Conservation (phyloP, 2,797 vertebrate species). For the Helarctos malayanus region DNA sequence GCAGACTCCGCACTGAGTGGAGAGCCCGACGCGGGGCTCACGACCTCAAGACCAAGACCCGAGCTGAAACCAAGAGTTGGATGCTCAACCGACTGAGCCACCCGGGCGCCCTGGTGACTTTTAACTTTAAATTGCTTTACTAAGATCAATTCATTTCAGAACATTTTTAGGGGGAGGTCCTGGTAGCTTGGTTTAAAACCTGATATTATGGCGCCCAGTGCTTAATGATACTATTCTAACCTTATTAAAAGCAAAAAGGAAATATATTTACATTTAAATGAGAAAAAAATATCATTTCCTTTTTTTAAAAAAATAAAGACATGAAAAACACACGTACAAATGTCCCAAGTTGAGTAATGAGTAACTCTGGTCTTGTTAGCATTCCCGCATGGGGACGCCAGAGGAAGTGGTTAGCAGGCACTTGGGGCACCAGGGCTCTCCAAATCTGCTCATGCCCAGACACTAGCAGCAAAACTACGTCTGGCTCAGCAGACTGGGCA, state of each 20-base stretch:
- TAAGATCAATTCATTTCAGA: neutral
- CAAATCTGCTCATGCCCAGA: neutral
- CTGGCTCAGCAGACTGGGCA: neutral
- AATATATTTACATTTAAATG: neutral
- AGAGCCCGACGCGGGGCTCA: neutral
- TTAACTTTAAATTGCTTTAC: neutral
- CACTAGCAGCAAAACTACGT: neutral
- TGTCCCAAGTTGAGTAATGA: neutral
- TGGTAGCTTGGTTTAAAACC: neutral
- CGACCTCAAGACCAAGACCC: neutral
- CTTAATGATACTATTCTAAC: conserved; percentile 24
- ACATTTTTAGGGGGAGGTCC: neutral
- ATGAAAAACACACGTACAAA: neutral
- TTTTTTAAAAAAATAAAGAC: neutral
- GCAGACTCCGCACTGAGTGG: neutral
- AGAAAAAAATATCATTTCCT: neutral
- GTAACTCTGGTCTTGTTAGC: rapidly evolving
- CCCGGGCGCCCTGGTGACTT: rapidly evolving
- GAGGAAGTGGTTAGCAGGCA: neutral
- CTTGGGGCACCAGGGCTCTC: neutral
- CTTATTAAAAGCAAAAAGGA: neutral
- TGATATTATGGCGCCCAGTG: neutral
- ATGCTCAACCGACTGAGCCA: neutral
- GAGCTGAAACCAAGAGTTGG: neutral
- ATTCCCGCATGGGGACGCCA: rapidly evolving